Percentiles rank a stretch among this genome's conserved stretches.
Evolutionary conservation across 2,113 vertebrate species (phyloP).

Genomic region (Artemisiospiza belli): DNA sequence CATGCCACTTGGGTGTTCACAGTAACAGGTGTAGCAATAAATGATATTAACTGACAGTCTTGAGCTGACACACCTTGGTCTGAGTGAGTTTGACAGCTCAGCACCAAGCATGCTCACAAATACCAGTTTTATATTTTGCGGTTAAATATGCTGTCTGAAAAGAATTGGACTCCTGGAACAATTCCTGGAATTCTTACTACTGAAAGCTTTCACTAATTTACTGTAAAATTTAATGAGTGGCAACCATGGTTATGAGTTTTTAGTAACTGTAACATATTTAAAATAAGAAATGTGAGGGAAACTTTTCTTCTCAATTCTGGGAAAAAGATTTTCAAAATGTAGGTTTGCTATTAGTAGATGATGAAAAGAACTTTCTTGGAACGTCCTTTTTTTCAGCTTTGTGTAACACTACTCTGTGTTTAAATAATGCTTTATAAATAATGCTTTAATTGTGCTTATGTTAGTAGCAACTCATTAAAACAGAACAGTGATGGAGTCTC

Average conservation of each 20-base stretch:
- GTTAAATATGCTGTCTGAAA: not conserved
- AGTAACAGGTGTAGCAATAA: not conserved
- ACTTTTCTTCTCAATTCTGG: not conserved
- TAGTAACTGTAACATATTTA: not conserved
- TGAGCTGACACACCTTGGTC: not conserved
- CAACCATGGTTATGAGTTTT: not conserved
- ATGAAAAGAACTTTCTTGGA: not conserved
- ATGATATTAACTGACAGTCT: not conserved
- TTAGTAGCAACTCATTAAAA: constrained; percentile 34
- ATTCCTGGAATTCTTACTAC: not conserved
- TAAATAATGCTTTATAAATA: constrained; percentile 52
- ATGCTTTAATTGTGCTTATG: not conserved
- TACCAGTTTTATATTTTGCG: not conserved
- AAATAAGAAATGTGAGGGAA: not conserved
- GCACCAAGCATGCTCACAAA: not conserved
- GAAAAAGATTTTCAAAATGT: not conserved
- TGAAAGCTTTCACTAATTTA: not conserved
- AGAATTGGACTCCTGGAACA: not conserved
- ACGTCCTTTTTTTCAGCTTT: not conserved
- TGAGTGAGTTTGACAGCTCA: not conserved
- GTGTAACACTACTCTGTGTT: not conserved
- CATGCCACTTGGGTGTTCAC: not conserved
- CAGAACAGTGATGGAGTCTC: not conserved
- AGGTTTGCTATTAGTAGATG: not conserved
- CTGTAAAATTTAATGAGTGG: not conserved